Base-by-base conservation (phyloP, 2,888 invertebrate genomes). In the Tetropium fuscum region DNA sequence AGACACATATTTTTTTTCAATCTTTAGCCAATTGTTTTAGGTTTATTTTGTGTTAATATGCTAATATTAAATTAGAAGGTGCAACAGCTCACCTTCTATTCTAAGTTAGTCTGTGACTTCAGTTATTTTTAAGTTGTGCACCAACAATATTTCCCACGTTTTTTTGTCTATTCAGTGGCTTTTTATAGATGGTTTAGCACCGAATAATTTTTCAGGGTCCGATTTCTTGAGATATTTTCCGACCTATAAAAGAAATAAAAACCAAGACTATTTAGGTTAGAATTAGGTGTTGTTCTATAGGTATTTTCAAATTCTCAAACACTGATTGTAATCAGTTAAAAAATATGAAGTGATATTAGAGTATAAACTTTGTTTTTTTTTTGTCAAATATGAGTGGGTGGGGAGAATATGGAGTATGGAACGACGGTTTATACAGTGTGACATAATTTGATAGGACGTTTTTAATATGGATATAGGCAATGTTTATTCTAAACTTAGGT, bases 281-380 rank as follows among this genome's bases (percentile, higher is more conserved):
- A 40, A 16, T 51, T 51, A 40, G 40, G 40, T 51, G 40, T 40
- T 40, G 40, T 51, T 40, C 27, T 40, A 36, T 48, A 40, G 51
- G 38, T 40, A 51, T 51, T 40, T 51, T 40, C 22, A 51, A 51
- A 51, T 51, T 40, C 51, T 51, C 40, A 40, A 40, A 40, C n/a
- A 25, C 25, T 36, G 48, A 51, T 32, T 18, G 38, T 11, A 15
- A 19, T 51, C 34, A 13, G 51, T 40, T 20, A 15, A 51, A 38
- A 51, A 51, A 51, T 51, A 27, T 44, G 20, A 40, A 27, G 51
- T 51, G 51, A 51, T 51, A 51, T 51, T 51, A 51, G 51, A 36
- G 36, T 48, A 40, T 51, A 40, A 51, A 51, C 10, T 40, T 45
- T 32, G 2, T 6, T 15, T 47, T 48, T 30, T 19, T 25, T 34